These are phyloP conservation scores for Idaea dimidiata DNA, from an alignment of 2,888 invertebrate genomes.

Conservation along the genomic window DNA sequence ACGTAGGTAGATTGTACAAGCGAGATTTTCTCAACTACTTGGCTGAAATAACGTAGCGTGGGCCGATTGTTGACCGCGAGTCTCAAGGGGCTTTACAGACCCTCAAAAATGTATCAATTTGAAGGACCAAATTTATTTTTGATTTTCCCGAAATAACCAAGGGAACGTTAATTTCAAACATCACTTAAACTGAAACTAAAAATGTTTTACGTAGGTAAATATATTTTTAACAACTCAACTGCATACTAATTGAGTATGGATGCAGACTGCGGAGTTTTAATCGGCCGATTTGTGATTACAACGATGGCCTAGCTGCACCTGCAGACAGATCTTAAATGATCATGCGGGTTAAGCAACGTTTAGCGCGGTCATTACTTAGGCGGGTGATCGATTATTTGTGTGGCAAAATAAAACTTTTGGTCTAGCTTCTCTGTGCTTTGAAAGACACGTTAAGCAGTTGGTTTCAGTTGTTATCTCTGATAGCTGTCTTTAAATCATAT, in stretches of 20 bases:
- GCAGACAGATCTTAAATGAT: too few species aligned
- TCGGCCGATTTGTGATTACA: not conserved
- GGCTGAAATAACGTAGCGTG: not conserved
- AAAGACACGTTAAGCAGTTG: too few species aligned
- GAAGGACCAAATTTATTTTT: not conserved
- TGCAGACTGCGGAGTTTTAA: not conserved
- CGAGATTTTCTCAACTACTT: not conserved
- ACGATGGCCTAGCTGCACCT: not conserved
- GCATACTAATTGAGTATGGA: not conserved
- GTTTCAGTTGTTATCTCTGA: too few species aligned
- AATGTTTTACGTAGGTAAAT: not conserved
- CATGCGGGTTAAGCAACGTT: too few species aligned
- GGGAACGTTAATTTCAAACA: not conserved
- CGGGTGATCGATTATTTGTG: too few species aligned
- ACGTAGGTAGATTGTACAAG: not conserved
- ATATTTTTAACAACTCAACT: not conserved
- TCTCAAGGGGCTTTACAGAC: not conserved
- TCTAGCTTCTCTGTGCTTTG: too few species aligned
- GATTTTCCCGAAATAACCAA: not conserved
- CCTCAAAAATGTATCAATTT: not conserved
- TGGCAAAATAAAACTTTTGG: too few species aligned
- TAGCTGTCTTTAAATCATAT: too few species aligned
- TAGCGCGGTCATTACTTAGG: too few species aligned
- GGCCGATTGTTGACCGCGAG: slow-evolving; percentile 18
- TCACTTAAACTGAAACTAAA: not conserved